Conservation (phyloP, 2,888 invertebrate genomes). For the Sminthurides aquaticus region DNA sequence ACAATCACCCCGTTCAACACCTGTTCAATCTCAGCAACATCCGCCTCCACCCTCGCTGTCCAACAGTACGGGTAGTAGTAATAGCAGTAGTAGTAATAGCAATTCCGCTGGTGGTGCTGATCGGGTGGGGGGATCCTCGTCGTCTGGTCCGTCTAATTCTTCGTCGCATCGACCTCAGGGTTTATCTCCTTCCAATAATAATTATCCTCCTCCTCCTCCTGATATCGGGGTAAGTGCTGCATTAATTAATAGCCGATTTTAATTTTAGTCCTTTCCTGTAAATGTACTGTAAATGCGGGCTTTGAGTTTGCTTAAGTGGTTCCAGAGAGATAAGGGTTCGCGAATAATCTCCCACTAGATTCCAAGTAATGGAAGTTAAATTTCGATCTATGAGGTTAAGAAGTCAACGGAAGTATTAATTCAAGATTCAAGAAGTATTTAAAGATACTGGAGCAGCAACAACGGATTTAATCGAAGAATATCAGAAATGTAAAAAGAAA, state of each 20-base stretch:
- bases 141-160: conserved; percentile 30
- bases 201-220: conserved; percentile 34
- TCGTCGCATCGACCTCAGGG: conserved; percentile 41
- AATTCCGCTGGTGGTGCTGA: conserved; percentile 5
- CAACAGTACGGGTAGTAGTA: conserved; percentile 29
- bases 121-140: neutral
- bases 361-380: too few species aligned
- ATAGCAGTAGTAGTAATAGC: conserved; percentile 8
- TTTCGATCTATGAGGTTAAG: too few species aligned
- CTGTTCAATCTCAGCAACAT: conserved; percentile 17
- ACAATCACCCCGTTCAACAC: conserved; percentile 37
- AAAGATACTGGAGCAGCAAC: too few species aligned
- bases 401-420: too few species aligned
- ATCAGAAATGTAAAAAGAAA: too few species aligned
- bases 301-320: too few species aligned
- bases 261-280: too few species aligned
- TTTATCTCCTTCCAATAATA: conserved; percentile 38
- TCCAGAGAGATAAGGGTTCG: too few species aligned
- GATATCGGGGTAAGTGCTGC: conserved; percentile 36
- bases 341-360: too few species aligned
- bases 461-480: too few species aligned
- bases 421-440: too few species aligned
- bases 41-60: conserved; percentile 21
- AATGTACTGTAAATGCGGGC: too few species aligned
- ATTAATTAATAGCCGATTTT: neutral